Evolutionary conservation across 2,113 vertebrate species (phyloP), one percentile per base, ranked within the genome.

Genomic region (Sebastes schlegelii): DNA sequence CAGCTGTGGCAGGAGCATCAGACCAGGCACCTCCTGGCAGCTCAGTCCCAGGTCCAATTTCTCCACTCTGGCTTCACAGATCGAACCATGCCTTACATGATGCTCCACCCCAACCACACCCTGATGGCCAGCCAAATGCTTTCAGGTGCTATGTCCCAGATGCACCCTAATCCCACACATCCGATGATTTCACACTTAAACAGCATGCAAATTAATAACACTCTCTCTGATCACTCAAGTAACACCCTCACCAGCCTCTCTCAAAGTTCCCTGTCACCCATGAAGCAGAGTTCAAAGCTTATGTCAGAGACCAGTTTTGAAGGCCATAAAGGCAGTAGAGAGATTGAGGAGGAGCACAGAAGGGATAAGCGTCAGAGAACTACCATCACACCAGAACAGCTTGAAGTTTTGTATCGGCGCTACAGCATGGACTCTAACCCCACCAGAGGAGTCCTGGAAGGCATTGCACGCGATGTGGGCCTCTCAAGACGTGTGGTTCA

Each of bases 1-100:
- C 98, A 99, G 81, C 96, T 98, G 86, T 99, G 98, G 98, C 98
- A 99, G 88, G 98, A 99, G 83, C 98, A 99, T 93, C 98, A 99
- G 91, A 97, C 98, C 79, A 97, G 98, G 66, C 98, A 99, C 82
- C 97, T 99, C 80, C 91, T 99, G 86, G 97, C 97, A 60, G 96
- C 97, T 40, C 98, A 99, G 92, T 98, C 97, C n/a, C 98, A 99
- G 92, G 98, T 97, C 86, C 98, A 98, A 86, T 98, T 99, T 92
- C 96, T 98, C 64, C 97, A 98, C 66, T 97, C 98, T 14, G 97
- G 97, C 19, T 99, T 99, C 89, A 84, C 98, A 76, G 98, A 99
- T 83, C 94, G 97, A 87, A 94, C 97, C 86, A 96, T 99, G 96
- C 97, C 98, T 19, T 97, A 99, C 88, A 98, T 99, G 98, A 96